phyloP scores from a whole-genome alignment of 2,797 vertebrate species.

The Bryconaethiops microstoma region DNA sequence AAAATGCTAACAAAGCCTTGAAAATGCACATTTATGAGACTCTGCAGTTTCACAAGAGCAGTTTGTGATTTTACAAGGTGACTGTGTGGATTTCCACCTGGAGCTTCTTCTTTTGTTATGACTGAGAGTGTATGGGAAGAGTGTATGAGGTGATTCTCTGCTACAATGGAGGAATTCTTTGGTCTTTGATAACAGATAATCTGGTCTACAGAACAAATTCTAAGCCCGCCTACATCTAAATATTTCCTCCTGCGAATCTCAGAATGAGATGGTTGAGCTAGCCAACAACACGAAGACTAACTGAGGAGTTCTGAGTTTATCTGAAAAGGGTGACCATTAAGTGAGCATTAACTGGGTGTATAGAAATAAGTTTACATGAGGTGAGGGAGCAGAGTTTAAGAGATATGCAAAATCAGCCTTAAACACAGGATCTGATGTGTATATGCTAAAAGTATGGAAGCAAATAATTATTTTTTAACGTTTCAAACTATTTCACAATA shows the following conservation, averaged over 20 bases:
- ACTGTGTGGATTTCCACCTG: constrained; percentile 10
- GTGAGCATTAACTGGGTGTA: too few relatives aligned
- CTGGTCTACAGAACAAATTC: not conserved
- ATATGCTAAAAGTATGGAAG: not conserved
- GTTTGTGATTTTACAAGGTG: constrained; percentile 12
- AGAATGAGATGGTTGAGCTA: not conserved
- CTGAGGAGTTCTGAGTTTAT: not conserved
- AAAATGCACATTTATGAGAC: not conserved
- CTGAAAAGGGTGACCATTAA: not conserved
- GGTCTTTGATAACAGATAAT: constrained; percentile 4
- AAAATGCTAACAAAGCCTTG: constrained; percentile 13
- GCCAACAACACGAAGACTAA: not conserved
- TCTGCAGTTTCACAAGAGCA: not conserved
- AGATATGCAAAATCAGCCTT: too few relatives aligned
- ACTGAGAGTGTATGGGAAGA: constrained; percentile 15
- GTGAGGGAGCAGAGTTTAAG: not conserved
- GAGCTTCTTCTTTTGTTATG: constrained; percentile 16
- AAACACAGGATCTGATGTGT: not conserved
- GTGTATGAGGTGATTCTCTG: constrained; percentile 15
- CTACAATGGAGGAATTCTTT: not conserved
- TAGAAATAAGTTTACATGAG: not conserved
- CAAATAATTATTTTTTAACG: not conserved
- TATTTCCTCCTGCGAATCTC: constrained; percentile 3
- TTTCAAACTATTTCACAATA: not conserved
- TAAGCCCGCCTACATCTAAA: not conserved